Conservation (phyloP, 2,113 vertebrate species). For the Callaeas wilsoni region DNA sequence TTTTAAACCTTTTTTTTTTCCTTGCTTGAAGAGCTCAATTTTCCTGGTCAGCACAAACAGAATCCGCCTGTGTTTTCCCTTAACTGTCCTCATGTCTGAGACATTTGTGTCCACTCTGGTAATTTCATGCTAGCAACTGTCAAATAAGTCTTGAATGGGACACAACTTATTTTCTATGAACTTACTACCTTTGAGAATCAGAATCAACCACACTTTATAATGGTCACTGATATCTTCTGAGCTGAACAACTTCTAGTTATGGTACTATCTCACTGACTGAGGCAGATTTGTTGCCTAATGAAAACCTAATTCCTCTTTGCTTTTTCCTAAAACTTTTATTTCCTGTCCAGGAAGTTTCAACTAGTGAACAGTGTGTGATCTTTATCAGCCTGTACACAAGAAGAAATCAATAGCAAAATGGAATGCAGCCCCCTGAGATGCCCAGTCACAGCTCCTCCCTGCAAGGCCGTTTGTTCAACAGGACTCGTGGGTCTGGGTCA, state of each 20-base stretch:
- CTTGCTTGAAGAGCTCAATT: neutral
- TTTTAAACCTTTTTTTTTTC: neutral
- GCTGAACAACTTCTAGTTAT: neutral
- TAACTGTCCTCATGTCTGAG: neutral
- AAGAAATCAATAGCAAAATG: neutral
- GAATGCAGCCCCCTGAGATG: neutral
- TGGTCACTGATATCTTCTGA: neutral
- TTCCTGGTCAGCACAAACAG: neutral
- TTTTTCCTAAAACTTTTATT: neutral
- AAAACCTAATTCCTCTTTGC: neutral
- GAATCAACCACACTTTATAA: neutral
- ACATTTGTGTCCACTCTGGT: neutral
- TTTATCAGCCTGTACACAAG: neutral
- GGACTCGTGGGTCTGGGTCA: fast-evolving
- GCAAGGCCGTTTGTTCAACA: neutral
- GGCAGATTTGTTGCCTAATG: neutral
- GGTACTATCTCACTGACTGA: neutral
- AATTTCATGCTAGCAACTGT: neutral
- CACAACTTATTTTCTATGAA: neutral
- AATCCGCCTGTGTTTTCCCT: neutral
- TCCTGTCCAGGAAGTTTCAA: neutral
- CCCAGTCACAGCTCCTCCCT: neutral
- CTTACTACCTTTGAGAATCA: neutral
- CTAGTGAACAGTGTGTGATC: neutral
- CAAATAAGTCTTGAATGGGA: neutral